These are phyloP conservation scores for Xerus rutilus DNA, from an alignment of 2,797 vertebrate species.

Conservation along the genomic window DNA sequence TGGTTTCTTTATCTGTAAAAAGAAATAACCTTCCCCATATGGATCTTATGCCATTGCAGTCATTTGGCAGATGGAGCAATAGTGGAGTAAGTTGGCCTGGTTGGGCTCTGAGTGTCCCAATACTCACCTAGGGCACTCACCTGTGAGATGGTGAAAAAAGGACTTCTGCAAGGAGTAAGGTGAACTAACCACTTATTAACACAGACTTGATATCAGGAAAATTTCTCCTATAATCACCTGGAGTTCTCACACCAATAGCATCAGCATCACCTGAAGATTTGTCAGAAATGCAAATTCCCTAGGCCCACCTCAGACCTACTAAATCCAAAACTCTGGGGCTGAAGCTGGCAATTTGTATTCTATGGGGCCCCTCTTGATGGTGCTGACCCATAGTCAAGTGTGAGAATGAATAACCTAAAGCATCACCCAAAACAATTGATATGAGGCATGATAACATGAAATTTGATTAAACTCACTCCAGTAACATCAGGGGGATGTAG, in stretches of 20 bases:
- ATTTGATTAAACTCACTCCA: background rate
- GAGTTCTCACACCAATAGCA: background rate
- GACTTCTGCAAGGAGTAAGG: background rate
- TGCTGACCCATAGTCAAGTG: background rate
- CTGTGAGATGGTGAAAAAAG: background rate
- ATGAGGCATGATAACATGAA: background rate
- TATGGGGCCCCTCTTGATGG: background rate
- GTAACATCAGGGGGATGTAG: background rate
- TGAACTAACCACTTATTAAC: background rate
- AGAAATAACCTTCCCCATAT: background rate
- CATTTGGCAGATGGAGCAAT: background rate
- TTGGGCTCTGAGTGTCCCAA: background rate
- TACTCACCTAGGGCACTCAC: background rate
- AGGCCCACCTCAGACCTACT: background rate
- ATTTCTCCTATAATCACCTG: background rate
- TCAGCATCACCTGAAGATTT: background rate
- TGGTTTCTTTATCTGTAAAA: constrained; percentile 16
- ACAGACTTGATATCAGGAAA: background rate
- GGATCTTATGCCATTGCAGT: background rate
- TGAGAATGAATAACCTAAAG: background rate
- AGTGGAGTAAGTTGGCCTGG: background rate
- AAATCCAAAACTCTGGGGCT: background rate
- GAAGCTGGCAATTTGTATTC: background rate
- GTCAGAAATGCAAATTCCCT: background rate
- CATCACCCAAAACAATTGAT: background rate